Evolutionary conservation across 2,888 invertebrate genomes (phyloP), one percentile per base, ranked within the genome.

Genomic region (Drosophila rellima): DNA sequence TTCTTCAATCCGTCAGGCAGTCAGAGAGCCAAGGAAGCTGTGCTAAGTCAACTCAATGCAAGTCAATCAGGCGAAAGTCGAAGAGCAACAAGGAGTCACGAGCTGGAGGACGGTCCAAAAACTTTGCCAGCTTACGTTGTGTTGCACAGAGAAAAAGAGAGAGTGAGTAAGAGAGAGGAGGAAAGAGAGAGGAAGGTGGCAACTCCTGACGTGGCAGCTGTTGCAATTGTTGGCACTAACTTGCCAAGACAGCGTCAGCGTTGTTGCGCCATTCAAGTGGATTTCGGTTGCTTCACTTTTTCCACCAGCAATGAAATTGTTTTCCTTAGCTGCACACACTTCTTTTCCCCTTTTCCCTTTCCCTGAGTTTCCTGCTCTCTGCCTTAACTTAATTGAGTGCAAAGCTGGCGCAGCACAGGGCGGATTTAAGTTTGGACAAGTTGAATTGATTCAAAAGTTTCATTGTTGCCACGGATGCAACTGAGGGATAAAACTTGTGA

Each of bases 141-240:
- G 3, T 37, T 17, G 51, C 4, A 7, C 2, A 33, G 26, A 6
- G 0, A 7, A 20, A 2, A 10, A 10, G 18, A 17, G 40, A 29
- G 39, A n/a, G 35, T 23, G 52, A 31, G 44, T n/a, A n/a, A 0
- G 23, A 7, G 18, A 4, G 7, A 20, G 2, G 3, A 3, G 10
- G 40, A n/a, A 29, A 33, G 54, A 33, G 45, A 33, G 31, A 62
- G 29, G 61, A 69, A 66, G 81, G 71, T 69, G 75, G 77, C 86
- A 88, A 88, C 87, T 88, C 88, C 70, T 88, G 88, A 80, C 65
- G 76, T 80, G 74, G 88, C 88, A 85, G 88, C 88, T 86, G 84
- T 70, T 83, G 70, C 88, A 84, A 85, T 80, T 82, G 88, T 88
- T 84, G 88, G 83, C 88, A 87, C 81, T 74, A 86, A 83, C 70